Conservation (phyloP, 2,888 invertebrate genomes). For the Dynastes tityus region DNA sequence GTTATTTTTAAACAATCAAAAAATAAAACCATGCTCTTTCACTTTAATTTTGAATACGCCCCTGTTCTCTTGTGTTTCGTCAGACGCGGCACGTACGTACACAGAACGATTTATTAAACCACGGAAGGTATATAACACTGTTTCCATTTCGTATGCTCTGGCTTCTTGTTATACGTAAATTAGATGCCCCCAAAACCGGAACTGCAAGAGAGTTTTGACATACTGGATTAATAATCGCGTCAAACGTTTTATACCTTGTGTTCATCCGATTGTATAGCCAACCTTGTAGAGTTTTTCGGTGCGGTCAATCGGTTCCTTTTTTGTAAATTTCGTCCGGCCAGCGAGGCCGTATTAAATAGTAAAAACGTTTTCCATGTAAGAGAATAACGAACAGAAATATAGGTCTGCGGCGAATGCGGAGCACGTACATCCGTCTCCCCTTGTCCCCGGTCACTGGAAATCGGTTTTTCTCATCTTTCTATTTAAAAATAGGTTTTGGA, state of each 20-base stretch:
- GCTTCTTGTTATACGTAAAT: background rate
- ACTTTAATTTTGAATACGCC: background rate
- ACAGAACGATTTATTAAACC: conserved; percentile 12
- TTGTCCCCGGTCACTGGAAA: background rate
- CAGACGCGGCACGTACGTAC: background rate
- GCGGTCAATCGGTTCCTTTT: background rate
- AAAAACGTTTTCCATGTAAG: background rate
- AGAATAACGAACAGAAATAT: background rate
- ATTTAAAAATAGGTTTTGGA: background rate
- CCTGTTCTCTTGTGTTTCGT: background rate
- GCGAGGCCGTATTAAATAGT: background rate
- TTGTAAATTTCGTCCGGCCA: background rate
- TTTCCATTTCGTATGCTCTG: background rate
- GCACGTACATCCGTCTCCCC: background rate
- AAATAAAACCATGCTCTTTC: too few relatives aligned
- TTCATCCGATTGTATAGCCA: background rate
- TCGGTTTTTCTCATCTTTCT: background rate
- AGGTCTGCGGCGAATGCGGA: background rate
- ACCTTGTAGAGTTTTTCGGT: background rate
- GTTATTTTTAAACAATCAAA: too few relatives aligned
- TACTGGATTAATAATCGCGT: background rate
- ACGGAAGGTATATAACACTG: background rate
- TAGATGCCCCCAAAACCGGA: background rate
- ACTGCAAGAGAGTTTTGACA: background rate
- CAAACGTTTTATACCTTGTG: background rate